Percentiles rank a stretch among this genome's conserved stretches.
phyloP scores from a whole-genome alignment of 2,888 invertebrate genomes.

The Branchipolynoe longqiensis region DNA sequence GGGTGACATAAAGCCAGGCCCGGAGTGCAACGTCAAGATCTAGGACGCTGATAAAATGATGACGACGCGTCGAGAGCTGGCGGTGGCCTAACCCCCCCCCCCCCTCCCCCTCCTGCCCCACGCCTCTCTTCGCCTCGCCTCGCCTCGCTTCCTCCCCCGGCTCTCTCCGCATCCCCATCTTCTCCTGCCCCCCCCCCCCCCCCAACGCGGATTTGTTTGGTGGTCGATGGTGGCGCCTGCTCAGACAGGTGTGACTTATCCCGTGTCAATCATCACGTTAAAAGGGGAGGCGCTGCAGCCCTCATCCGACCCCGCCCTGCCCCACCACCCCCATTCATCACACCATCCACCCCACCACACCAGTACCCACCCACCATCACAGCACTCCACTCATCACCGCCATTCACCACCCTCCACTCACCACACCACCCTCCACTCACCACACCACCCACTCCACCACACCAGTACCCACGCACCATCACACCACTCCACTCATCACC shows the following conservation, averaged over 20 bases:
- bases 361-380: too few relatives aligned
- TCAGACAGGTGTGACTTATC: constrained; percentile 37
- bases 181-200: not conserved
- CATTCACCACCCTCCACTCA: not conserved
- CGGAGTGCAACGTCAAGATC: not conserved
- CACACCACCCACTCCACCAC: too few relatives aligned
- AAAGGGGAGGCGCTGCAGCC: not conserved
- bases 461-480: too few relatives aligned
- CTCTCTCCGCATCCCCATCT: not conserved
- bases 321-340: not conserved
- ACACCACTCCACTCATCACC: too few relatives aligned
- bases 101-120: not conserved
- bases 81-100: not conserved
- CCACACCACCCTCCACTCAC: not conserved
- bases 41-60: constrained; percentile 32
- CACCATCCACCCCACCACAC: not conserved
- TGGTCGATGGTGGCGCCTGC: not conserved
- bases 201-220: not conserved
- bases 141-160: not conserved
- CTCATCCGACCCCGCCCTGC: not conserved
- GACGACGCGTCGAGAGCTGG: constrained; percentile 8
- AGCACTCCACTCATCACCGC: too few relatives aligned
- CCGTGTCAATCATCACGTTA: constrained; percentile 13
- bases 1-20: not conserved
- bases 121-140: too few relatives aligned